Percentiles rank a stretch among this genome's conserved stretches.
Evolutionary conservation across 2,888 invertebrate genomes (phyloP).

Genomic region (Axea sp.): DNA sequence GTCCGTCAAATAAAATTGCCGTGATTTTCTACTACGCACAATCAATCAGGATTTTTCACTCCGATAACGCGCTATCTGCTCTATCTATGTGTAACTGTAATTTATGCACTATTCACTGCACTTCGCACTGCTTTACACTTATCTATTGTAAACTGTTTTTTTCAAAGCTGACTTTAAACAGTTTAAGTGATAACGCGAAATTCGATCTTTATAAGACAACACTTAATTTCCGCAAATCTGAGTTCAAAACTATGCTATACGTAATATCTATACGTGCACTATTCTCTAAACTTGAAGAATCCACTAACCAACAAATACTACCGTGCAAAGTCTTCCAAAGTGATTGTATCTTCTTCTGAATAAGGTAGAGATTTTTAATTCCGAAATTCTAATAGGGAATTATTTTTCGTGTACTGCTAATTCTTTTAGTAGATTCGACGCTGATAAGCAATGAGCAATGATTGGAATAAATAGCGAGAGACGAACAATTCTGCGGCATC

Average conservation of each 20-base stretch:
- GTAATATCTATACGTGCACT: too few relatives aligned
- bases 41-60: slow-evolving; percentile 43
- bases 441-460: neutral
- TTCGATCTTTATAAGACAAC: too few relatives aligned
- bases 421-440: neutral
- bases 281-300: too few relatives aligned
- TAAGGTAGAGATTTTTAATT: too few relatives aligned
- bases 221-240: too few relatives aligned
- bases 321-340: too few relatives aligned
- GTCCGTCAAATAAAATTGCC: slow-evolving; percentile 47
- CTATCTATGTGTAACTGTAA: slow-evolving; percentile 14
- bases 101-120: slow-evolving; percentile 32
- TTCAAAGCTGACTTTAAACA: neutral
- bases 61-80: slow-evolving; percentile 12
- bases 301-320: too few relatives aligned
- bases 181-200: too few relatives aligned
- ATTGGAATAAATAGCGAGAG: slow-evolving; percentile 2
- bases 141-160: slow-evolving; percentile 1
- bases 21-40: slow-evolving; percentile 47
- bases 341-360: too few relatives aligned
- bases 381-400: too few relatives aligned
- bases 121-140: slow-evolving; percentile 39
- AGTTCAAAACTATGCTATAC: too few relatives aligned
- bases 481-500: slow-evolving; percentile 29
- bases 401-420: neutral